Percentiles rank a stretch among this genome's conserved stretches.
Conservation (phyloP, 2,113 vertebrate species). For the Stigmatopora nigra region DNA sequence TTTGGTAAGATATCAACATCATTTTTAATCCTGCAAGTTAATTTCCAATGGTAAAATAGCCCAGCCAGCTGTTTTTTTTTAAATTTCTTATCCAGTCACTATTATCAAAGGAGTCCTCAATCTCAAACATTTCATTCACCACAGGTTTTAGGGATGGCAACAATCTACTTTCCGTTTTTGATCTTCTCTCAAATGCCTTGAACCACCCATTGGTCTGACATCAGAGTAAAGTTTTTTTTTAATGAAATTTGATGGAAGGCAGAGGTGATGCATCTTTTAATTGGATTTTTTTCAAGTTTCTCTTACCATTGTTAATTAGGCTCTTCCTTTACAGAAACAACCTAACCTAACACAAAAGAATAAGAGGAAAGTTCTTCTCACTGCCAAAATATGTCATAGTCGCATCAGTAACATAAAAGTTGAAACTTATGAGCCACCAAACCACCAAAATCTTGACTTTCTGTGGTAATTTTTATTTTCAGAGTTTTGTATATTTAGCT, state of each 20-base stretch:
- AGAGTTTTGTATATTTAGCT: no score
- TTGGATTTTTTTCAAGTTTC: conserved; percentile 11
- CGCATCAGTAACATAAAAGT: conserved; percentile 1
- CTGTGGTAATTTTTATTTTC: no score
- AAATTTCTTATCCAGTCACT: conserved; percentile 4
- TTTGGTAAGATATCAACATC: conserved; percentile 79
- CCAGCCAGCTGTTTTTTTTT: conserved; percentile 2
- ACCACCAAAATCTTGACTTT: no score
- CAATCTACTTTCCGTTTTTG: conserved; percentile 7
- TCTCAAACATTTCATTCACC: not conserved
- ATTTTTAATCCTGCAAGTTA: not conserved
- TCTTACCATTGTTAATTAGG: conserved; percentile 19
- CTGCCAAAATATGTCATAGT: conserved; percentile 1
- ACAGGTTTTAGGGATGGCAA: conserved; percentile 1
- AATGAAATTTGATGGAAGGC: conserved; percentile 9
- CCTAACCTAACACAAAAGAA: conserved; percentile 13
- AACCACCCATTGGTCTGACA: not conserved
- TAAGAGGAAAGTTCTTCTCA: conserved; percentile 7
- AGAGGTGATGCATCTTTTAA: conserved; percentile 26
- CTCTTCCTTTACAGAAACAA: conserved; percentile 7
- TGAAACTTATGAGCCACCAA: not conserved
- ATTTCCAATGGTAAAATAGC: conserved; percentile 5
- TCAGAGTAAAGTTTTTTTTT: no score
- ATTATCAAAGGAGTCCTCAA: conserved; percentile 8
- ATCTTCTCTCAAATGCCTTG: conserved; percentile 12